These are phyloP conservation scores for Callipepla squamata DNA, from an alignment of 2,113 vertebrate species.

Conservation along the genomic window DNA sequence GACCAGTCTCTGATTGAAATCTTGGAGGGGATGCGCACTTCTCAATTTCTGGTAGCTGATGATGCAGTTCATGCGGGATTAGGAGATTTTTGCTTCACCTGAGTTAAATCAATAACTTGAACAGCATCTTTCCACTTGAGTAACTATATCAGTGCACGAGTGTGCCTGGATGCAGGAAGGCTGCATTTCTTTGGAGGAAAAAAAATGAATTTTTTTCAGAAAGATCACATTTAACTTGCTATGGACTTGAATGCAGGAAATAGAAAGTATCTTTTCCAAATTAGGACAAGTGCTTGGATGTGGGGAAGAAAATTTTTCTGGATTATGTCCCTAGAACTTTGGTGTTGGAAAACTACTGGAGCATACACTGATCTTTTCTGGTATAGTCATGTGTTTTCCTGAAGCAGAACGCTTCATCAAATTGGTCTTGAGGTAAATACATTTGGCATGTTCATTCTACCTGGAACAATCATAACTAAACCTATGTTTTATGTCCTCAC, in stretches of 20 bases:
- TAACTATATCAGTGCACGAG: background rate
- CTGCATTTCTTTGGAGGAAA: background rate
- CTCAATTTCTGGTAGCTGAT: background rate
- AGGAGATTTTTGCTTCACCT: background rate
- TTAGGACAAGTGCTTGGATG: background rate
- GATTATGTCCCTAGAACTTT: background rate
- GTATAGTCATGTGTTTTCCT: background rate
- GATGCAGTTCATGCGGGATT: background rate
- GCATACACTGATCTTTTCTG: background rate
- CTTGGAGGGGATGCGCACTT: accelerated
- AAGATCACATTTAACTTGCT: background rate
- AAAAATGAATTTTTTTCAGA: background rate
- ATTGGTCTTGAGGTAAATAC: background rate
- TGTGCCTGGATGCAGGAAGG: background rate
- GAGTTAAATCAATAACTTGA: background rate
- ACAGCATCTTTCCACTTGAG: background rate
- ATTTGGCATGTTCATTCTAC: background rate
- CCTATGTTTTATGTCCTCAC: accelerated
- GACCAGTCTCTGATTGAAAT: background rate
- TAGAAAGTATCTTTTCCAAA: background rate
- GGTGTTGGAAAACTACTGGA: background rate
- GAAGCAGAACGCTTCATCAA: background rate
- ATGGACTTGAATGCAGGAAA: background rate
- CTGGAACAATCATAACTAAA: background rate
- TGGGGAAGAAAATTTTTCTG: background rate